phyloP scores from a whole-genome alignment of 2,888 invertebrate genomes.

The Dendrolimus houi region DNA sequence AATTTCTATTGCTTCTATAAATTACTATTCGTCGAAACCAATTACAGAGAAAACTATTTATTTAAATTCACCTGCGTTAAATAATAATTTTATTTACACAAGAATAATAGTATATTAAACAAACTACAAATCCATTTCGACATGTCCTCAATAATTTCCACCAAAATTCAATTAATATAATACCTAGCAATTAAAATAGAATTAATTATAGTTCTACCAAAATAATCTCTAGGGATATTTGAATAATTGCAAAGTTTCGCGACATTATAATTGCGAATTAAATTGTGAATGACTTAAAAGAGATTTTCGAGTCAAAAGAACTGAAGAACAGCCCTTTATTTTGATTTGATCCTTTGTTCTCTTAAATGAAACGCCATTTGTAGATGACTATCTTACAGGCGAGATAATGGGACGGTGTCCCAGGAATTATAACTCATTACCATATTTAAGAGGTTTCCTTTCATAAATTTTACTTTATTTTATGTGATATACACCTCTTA shows the following conservation, averaged over 20 bases:
- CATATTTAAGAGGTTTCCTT: conserved; percentile 22
- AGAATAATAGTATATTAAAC: neutral
- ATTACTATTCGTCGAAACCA: too few species aligned
- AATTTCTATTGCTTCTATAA: too few species aligned
- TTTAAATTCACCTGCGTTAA: too few species aligned
- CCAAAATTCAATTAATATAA: neutral
- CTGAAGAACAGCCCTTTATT: conserved; percentile 41
- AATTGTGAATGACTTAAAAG: conserved; percentile 32
- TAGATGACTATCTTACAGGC: conserved; percentile 35
- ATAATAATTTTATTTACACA: too few species aligned
- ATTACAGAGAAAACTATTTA: too few species aligned
- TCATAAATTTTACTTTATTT: conserved; percentile 8
- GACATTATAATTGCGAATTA: conserved; percentile 28
- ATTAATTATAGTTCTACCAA: conserved; percentile 3
- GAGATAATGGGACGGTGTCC: conserved; percentile 23
- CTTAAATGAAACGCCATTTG: conserved; percentile 47
- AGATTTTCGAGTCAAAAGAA: conserved; percentile 41
- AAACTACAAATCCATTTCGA: neutral
- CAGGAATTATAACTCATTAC: conserved; percentile 26
- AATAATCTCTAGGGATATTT: neutral
- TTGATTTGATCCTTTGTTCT: conserved; percentile 56
- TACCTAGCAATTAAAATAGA: neutral
- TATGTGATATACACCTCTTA: neutral
- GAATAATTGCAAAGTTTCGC: conserved; percentile 1
- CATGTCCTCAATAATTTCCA: neutral